Percentiles rank a stretch among this genome's conserved stretches.
Conservation (phyloP, 2,888 invertebrate species). For the Kryphioiulus occultus region DNA sequence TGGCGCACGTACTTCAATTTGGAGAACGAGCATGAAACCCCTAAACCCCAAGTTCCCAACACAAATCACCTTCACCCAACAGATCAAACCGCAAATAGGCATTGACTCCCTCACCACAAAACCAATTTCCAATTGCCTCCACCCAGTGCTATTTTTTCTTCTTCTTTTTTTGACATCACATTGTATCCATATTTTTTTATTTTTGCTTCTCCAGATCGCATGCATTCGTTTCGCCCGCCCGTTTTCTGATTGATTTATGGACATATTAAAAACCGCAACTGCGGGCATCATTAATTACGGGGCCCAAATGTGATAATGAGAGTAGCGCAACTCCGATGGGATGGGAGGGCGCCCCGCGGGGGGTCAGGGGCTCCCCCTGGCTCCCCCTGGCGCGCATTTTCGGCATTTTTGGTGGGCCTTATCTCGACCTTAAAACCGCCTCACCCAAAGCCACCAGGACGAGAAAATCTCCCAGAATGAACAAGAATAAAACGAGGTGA, state of each 20-base stretch:
- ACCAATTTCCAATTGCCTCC: background rate
- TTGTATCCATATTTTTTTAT: background rate
- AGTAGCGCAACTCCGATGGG: background rate
- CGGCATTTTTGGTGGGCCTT: slow-evolving; percentile 4
- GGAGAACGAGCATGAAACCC: too few relatives aligned
- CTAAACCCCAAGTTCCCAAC: too few relatives aligned
- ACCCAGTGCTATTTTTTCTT: background rate
- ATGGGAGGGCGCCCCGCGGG: background rate
- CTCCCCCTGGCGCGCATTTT: slow-evolving; percentile 29
- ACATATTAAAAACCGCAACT: slow-evolving; percentile 33
- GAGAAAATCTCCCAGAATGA: background rate
- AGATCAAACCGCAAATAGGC: background rate
- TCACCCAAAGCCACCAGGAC: background rate
- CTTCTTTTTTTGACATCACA: too few relatives aligned
- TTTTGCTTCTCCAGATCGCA: background rate
- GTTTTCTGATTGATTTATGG: slow-evolving; percentile 33
- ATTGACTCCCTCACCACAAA: background rate
- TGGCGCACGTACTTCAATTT: too few relatives aligned
- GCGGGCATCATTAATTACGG: slow-evolving; percentile 6
- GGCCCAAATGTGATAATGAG: background rate
- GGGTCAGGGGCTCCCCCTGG: background rate
- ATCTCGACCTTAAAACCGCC: background rate
- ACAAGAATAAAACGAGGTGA: background rate
- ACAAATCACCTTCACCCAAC: too few relatives aligned
- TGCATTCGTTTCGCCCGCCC: slow-evolving; percentile 28